Evolutionary conservation across 92 coral and sea anemone species (phyloP).

Genomic region (Epizoanthus fatuus): DNA sequence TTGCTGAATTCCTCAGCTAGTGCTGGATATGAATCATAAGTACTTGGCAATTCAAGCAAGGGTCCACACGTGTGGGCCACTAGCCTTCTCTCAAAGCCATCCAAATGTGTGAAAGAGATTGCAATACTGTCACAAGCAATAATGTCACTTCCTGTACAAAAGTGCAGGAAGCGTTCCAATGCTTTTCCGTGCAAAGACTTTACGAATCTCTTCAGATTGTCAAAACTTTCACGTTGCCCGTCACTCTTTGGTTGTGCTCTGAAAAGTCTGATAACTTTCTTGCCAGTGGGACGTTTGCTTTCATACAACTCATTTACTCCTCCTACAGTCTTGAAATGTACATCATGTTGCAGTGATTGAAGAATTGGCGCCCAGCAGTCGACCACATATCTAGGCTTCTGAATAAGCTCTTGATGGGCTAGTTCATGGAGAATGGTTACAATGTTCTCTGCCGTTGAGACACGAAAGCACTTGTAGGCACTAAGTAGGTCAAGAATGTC

Average conservation of each 20-base stretch:
- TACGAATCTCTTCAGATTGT: constrained; percentile 40
- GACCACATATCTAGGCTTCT: constrained; percentile 45
- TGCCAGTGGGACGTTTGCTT: constrained; percentile 54
- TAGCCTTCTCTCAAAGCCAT: constrained; percentile 45
- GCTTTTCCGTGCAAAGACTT: constrained; percentile 48
- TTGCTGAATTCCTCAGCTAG: constrained; percentile 40
- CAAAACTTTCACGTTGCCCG: constrained; percentile 20
- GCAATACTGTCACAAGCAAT: constrained; percentile 1
- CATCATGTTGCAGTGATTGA: constrained; percentile 20
- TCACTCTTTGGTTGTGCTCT: constrained; percentile 29
- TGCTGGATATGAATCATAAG: constrained; percentile 29
- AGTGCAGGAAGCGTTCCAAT: constrained; percentile 20
- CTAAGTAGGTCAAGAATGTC: constrained; percentile 41
- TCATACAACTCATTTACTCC: constrained; percentile 37
- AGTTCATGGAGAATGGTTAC: constrained; percentile 33
- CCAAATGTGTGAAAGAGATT: constrained; percentile 24
- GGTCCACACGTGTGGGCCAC: constrained; percentile 44
- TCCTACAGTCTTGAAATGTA: constrained; percentile 36
- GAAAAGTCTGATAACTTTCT: constrained; percentile 34
- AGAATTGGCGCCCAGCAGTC: constrained; percentile 55
- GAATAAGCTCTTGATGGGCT: constrained; percentile 55
- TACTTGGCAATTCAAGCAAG: constrained; percentile 46
- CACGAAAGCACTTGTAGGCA: constrained; percentile 33
- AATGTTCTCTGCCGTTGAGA: constrained; percentile 34
- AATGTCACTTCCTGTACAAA: constrained; percentile 39